These are phyloP conservation scores for Eleginops maclovinus DNA, from an alignment of 2,113 vertebrate species.

Conservation along the genomic window DNA sequence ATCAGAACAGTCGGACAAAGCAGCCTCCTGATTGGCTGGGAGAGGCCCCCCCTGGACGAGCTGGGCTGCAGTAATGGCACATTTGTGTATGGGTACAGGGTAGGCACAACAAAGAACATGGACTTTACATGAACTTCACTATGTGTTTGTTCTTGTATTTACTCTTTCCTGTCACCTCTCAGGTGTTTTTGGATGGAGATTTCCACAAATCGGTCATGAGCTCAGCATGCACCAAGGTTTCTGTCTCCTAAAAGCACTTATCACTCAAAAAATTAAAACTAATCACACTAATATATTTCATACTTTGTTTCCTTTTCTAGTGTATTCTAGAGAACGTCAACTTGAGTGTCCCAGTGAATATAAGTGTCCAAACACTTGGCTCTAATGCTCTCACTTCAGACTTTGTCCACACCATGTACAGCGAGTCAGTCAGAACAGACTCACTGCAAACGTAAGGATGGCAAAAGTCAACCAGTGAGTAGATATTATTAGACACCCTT, in stretches of 20 bases:
- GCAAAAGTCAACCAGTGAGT: constrained; percentile 39
- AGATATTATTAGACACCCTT: neutral
- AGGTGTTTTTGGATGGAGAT: constrained; percentile 69
- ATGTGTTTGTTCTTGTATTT: neutral
- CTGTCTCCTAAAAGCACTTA: neutral
- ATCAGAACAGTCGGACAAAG: constrained; percentile 75
- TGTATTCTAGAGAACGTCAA: constrained; percentile 73
- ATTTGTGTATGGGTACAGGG: constrained; percentile 81
- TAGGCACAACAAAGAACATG: constrained; percentile 41
- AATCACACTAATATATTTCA: neutral
- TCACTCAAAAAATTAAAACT: neutral
- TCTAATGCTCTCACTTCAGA: constrained; percentile 73
- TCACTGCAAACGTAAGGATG: neutral
- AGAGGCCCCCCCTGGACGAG: constrained; percentile 75
- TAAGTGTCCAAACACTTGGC: constrained; percentile 67
- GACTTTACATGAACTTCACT: neutral
- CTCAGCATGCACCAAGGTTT: constrained; percentile 76
- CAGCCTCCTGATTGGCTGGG: constrained; percentile 79
- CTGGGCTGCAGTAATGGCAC: constrained; percentile 79
- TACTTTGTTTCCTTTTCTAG: constrained; percentile 38
- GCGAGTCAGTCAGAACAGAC: constrained; percentile 18
- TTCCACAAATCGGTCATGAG: constrained; percentile 73
- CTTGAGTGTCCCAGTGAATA: constrained; percentile 57
- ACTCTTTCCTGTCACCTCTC: neutral
- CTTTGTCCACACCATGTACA: constrained; percentile 41